Evolutionary conservation across 1,140 invertebrate species (phyloP).

Genomic region (Lordiphosa mommai): DNA sequence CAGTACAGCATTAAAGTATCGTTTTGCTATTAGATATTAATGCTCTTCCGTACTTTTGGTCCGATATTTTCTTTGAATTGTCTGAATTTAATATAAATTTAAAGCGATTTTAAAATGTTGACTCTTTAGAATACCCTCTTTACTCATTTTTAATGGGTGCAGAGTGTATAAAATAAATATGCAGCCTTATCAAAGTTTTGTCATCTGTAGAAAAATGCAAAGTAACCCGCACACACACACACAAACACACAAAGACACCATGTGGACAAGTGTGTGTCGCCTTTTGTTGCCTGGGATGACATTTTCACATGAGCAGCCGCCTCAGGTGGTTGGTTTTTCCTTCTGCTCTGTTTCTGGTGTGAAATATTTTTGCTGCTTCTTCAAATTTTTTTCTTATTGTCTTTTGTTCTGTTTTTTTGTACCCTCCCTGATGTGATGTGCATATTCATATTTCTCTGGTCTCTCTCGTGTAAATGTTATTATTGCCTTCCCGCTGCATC

Average conservation of each 20-base stretch:
- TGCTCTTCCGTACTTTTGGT: no score
- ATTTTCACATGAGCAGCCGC: background rate
- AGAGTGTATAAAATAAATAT: no score
- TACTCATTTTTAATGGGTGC: no score
- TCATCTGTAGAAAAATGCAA: slow-evolving; percentile 11
- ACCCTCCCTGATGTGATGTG: slow-evolving; percentile 7
- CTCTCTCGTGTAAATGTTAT: slow-evolving; percentile 45
- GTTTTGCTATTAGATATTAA: no score
- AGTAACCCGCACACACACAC: no score
- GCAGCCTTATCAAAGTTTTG: slow-evolving; percentile 34
- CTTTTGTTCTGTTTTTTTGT: background rate
- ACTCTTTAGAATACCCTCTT: no score
- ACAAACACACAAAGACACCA: no score
- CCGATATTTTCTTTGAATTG: no score
- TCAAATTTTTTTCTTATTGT: background rate
- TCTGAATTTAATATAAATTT: no score
- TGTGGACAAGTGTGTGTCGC: background rate
- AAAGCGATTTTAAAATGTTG: no score
- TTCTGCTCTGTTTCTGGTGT: slow-evolving; percentile 2
- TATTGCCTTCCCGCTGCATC: slow-evolving; percentile 23
- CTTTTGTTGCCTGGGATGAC: background rate
- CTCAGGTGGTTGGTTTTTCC: slow-evolving; percentile 16
- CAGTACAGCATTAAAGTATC: no score
- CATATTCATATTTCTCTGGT: slow-evolving; percentile 55
- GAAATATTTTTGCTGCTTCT: background rate